Base-by-base conservation (phyloP, 2,113 vertebrate genomes). In the Perca schrenkii region DNA sequence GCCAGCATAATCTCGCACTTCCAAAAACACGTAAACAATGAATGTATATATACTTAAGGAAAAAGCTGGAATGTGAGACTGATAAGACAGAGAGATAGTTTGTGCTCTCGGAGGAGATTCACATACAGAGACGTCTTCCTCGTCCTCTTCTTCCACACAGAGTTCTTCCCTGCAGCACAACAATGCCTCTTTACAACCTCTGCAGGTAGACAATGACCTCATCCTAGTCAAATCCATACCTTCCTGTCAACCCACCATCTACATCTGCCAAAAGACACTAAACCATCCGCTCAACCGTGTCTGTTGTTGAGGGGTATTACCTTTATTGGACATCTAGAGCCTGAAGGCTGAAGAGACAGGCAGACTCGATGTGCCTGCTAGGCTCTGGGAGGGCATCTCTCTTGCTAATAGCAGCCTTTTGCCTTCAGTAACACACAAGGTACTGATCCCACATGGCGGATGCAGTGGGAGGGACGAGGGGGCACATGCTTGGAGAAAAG, bases 161-260 rank as follows among this genome's bases (percentile, higher is more conserved):
- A 80, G 21, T 62, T 85, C 65, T 74, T 25, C 74, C 89, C 86
- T 74, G 77, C 68, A 82, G 86, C 83, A 61, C 63, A 82, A 52
- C 69, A 72, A 49, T 15, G 13, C 67, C 66, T 84, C 80, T 79
- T 80, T 85, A 56, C 82, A 91, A 91, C 84, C 47, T 89, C 70
- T 82, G 75, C 86, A 89, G 89, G 82, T 90, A 93, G 89, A 92
- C 80, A 82, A 82, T 90, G 82, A 92, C 87, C 88, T 91, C 82
- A 85, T 77, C 74, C n/a, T 25, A 71, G 77, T 89, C 86, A 58
- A 82, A 92, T 93, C 89, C 86, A 93, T 91, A 89, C 71, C 81
- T 61, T 89, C 70, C 66, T 90, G 83, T 93, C 89, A 88, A 82
- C 86, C 86, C 65, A 78, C 77, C 81, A 80, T 91, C 85, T 77